phyloP scores from a whole-genome alignment of 2,113 vertebrate genomes.

The Sylvia atricapilla region DNA sequence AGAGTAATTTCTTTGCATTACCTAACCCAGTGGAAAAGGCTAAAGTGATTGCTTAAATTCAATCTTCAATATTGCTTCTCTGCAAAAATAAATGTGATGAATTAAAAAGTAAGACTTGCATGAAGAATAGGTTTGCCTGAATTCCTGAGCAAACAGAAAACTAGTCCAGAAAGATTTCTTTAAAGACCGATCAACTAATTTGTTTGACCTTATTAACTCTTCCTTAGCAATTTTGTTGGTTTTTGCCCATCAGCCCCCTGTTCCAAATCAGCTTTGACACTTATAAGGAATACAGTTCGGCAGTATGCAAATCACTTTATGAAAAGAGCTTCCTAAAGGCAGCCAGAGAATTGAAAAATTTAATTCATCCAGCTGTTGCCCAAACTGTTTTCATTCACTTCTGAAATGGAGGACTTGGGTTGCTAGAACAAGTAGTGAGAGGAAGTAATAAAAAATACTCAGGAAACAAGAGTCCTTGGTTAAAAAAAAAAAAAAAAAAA shows the following conservation, averaged over 20 bases:
- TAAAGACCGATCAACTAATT: slow-evolving; percentile 3
- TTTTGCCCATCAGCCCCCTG: neutral
- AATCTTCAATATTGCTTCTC: slow-evolving; percentile 22
- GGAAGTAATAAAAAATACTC: neutral
- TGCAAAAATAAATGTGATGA: slow-evolving; percentile 40
- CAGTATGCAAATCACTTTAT: slow-evolving; percentile 12
- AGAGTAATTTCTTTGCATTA: slow-evolving; percentile 43
- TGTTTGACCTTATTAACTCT: slow-evolving; percentile 47
- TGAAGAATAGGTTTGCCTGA: slow-evolving; percentile 24
- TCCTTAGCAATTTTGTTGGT: neutral
- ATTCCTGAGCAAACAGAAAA: slow-evolving; percentile 56
- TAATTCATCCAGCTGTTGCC: neutral
- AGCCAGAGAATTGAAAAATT: neutral
- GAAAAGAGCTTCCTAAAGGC: neutral
- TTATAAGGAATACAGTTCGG: neutral
- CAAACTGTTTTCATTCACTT: neutral
- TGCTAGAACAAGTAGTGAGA: neutral
- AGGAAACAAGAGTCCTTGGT: neutral
- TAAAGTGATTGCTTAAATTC: slow-evolving; percentile 53
- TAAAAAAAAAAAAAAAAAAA: neutral
- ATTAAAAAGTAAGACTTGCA: slow-evolving; percentile 55
- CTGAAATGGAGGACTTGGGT: neutral
- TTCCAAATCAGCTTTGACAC: slow-evolving; percentile 14
- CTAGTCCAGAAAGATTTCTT: slow-evolving; percentile 20
- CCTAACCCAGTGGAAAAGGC: slow-evolving; percentile 38